phyloP scores from a whole-genome alignment of 2,888 invertebrate genomes.

The Didymodactylos carnosus region DNA sequence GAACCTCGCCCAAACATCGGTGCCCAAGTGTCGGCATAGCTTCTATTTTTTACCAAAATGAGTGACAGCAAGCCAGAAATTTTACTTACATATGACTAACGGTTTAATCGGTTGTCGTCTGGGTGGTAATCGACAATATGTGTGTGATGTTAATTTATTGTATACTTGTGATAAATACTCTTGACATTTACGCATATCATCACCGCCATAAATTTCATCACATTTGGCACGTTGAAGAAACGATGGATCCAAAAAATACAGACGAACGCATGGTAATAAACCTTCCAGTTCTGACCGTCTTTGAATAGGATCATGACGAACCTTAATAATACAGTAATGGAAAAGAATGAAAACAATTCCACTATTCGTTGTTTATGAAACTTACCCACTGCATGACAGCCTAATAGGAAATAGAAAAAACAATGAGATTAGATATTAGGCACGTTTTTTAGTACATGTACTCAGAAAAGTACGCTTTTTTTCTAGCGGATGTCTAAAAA shows the following conservation, averaged over 20 bases:
- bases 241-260: slow-evolving; percentile 70
- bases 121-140: slow-evolving; percentile 52
- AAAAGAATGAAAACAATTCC: not conserved
- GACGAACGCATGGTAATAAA: slow-evolving; percentile 65
- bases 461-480: too few relatives aligned
- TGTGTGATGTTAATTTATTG: slow-evolving; percentile 66
- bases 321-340: not conserved
- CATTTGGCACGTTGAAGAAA: slow-evolving; percentile 77
- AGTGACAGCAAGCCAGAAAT: too few relatives aligned
- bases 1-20: too few relatives aligned
- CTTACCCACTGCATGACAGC: slow-evolving; percentile 82
- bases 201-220: slow-evolving; percentile 51
- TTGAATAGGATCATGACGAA: slow-evolving; percentile 38
- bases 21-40: too few relatives aligned
- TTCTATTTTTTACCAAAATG: too few relatives aligned
- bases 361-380: slow-evolving; percentile 49
- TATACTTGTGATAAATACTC: slow-evolving; percentile 74
- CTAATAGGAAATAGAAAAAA: slow-evolving; percentile 44
- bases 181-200: slow-evolving; percentile 65
- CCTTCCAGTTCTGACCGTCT: slow-evolving; percentile 65
- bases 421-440: too few relatives aligned
- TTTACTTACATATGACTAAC: slow-evolving; percentile 2
- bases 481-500: too few relatives aligned
- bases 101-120: slow-evolving; percentile 51
- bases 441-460: too few relatives aligned